These are phyloP conservation scores for Zeugodacus cucurbitae DNA, from an alignment of 1,140 invertebrate genomes.

Conservation along the genomic window DNA sequence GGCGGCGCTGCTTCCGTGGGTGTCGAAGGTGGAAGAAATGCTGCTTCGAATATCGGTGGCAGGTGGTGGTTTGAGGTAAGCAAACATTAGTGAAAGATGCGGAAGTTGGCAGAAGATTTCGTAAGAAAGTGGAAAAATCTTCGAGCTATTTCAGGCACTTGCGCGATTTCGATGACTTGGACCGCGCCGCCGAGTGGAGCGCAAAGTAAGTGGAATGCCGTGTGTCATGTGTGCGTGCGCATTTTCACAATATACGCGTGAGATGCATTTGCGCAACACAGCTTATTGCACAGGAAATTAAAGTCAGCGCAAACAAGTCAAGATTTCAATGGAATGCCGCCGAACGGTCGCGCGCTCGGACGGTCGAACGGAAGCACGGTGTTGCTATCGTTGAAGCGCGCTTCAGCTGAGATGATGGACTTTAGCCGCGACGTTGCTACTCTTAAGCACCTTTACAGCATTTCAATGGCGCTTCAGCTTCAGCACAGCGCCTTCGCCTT, in stretches of 20 bases:
- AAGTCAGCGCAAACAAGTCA: slow-evolving; percentile 10
- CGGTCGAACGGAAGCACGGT: neutral
- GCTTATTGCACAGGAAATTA: slow-evolving; percentile 22
- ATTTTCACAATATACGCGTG: neutral
- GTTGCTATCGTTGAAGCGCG: neutral
- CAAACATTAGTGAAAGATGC: neutral
- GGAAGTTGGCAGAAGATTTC: neutral
- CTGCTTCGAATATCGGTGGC: neutral
- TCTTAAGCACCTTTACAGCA: neutral
- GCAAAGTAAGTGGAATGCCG: neutral
- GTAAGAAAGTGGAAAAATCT: neutral
- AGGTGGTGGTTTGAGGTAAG: neutral
- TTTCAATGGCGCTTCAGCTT: neutral
- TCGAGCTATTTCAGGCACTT: slow-evolving; percentile 5
- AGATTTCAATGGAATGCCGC: neutral
- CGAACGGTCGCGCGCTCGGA: neutral
- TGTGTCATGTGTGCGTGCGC: neutral
- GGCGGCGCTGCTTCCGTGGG: neutral
- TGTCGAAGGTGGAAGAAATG: neutral
- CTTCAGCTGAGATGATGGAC: neutral
- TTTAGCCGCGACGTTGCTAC: neutral
- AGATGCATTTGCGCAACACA: slow-evolving; percentile 2
- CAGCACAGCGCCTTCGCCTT: neutral
- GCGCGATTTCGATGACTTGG: neutral
- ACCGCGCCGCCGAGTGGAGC: neutral